These are phyloP conservation scores for Botia almorhae DNA, from an alignment of 2,797 vertebrate genomes.

Conservation along the genomic window DNA sequence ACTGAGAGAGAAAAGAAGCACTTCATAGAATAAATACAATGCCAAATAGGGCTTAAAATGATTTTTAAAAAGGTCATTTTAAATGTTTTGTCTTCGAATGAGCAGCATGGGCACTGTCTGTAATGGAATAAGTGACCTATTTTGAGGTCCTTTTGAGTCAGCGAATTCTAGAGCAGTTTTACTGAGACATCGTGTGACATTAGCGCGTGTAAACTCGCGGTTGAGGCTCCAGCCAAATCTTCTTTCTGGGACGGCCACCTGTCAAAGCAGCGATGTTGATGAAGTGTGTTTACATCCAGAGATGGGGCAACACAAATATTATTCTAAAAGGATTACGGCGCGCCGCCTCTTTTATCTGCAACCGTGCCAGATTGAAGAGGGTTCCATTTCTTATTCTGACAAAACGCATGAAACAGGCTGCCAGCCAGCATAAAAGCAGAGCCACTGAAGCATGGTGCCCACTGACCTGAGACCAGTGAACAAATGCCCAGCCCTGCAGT, in stretches of 20 bases:
- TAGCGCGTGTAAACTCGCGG: not conserved
- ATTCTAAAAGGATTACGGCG: conserved; percentile 24
- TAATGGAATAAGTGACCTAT: not conserved
- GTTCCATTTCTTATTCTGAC: conserved; percentile 4
- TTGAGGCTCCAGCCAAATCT: not conserved
- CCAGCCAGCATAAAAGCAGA: not conserved
- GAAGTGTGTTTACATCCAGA: conserved; percentile 10
- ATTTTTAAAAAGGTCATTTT: not conserved
- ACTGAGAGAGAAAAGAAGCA: not conserved
- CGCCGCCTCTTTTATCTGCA: conserved; percentile 17
- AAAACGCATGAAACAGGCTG: conserved; percentile 8
- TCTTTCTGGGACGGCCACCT: conserved; percentile 2
- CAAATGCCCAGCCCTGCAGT: conserved; percentile 9
- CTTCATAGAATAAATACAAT: not conserved
- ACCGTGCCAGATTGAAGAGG: conserved; percentile 32
- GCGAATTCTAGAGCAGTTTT: not conserved
- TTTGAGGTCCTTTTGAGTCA: not conserved
- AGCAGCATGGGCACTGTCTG: not conserved
- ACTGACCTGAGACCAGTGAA: conserved; percentile 42
- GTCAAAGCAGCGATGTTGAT: not conserved
- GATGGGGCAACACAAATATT: conserved; percentile 10
- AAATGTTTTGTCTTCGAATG: not conserved
- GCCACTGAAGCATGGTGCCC: conserved; percentile 37
- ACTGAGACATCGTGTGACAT: not conserved
- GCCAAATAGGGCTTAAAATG: not conserved